Evolutionary conservation across 2,797 vertebrate genomes (phyloP).

Genomic region (Cryptoprocta ferox): DNA sequence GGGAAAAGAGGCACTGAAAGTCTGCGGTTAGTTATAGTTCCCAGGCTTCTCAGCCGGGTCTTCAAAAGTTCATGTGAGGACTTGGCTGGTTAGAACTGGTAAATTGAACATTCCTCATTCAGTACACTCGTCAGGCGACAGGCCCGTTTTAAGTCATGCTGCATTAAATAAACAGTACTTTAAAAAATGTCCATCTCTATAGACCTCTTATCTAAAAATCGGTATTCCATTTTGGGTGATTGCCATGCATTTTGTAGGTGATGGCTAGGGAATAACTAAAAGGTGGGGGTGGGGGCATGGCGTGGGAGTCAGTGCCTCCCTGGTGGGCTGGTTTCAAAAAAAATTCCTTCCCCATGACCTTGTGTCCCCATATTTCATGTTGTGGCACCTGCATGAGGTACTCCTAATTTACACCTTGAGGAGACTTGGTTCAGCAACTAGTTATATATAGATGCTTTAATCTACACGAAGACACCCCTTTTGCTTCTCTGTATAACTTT

Average conservation of each 20-base stretch:
- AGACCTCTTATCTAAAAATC: conserved; percentile 68
- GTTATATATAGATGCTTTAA: conserved; percentile 5
- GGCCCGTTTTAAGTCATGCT: conserved; percentile 74
- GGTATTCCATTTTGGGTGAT: background rate
- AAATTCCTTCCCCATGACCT: background rate
- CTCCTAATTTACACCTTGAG: background rate
- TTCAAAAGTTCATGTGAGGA: conserved; percentile 80
- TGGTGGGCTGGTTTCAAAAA: background rate
- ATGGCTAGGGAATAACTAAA: background rate
- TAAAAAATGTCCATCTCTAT: conserved; percentile 59
- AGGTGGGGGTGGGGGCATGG: background rate
- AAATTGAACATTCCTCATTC: conserved; percentile 79
- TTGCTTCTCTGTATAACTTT: background rate
- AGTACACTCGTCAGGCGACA: conserved; percentile 78
- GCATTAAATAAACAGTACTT: conserved; percentile 79
- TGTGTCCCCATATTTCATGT: background rate
- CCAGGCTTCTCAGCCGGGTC: conserved; percentile 73
- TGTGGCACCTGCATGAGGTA: background rate
- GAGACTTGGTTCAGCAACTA: background rate
- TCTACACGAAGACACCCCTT: background rate
- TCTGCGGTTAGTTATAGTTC: conserved; percentile 69
- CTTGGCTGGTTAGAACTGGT: conserved; percentile 79
- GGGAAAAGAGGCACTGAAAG: background rate
- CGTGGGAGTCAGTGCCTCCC: background rate
- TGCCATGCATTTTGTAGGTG: conserved; percentile 45